phyloP scores from a whole-genome alignment of 2,113 vertebrate species.

The Sula dactylatra region DNA sequence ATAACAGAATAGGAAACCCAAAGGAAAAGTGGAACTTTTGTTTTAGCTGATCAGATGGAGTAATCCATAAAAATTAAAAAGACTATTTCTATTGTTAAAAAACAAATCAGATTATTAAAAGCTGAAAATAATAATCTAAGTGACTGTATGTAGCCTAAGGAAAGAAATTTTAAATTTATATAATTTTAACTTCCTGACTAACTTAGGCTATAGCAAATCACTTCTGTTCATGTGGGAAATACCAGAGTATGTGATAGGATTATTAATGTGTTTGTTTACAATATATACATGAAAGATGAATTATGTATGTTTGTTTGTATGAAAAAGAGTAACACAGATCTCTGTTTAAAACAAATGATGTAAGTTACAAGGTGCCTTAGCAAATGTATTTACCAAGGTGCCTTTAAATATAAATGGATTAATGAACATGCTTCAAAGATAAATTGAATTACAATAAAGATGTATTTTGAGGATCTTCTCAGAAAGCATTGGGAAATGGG shows the following conservation, averaged over 20 bases:
- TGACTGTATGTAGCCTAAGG: not conserved
- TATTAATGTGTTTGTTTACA: slow-evolving; percentile 16
- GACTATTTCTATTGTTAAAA: not conserved
- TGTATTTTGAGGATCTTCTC: not conserved
- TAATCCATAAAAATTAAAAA: not conserved
- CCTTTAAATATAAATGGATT: slow-evolving; percentile 3
- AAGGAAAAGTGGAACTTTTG: not conserved
- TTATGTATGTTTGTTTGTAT: not conserved
- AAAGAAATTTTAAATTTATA: not conserved
- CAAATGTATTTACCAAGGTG: not conserved
- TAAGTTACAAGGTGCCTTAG: not conserved
- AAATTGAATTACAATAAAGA: not conserved
- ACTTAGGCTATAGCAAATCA: not conserved
- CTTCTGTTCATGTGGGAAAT: not conserved
- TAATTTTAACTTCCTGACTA: not conserved
- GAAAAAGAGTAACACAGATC: not conserved
- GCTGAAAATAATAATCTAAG: not conserved
- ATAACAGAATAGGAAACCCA: not conserved
- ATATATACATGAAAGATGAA: not conserved
- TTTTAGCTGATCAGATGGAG: not conserved
- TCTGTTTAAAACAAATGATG: not conserved
- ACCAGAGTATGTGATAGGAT: not conserved
- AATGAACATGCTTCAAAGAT: not conserved
- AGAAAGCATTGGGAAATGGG: not conserved
- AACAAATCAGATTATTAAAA: not conserved